phyloP scores from a whole-genome alignment of 2,888 invertebrate genomes.

The Xylota segnis region DNA sequence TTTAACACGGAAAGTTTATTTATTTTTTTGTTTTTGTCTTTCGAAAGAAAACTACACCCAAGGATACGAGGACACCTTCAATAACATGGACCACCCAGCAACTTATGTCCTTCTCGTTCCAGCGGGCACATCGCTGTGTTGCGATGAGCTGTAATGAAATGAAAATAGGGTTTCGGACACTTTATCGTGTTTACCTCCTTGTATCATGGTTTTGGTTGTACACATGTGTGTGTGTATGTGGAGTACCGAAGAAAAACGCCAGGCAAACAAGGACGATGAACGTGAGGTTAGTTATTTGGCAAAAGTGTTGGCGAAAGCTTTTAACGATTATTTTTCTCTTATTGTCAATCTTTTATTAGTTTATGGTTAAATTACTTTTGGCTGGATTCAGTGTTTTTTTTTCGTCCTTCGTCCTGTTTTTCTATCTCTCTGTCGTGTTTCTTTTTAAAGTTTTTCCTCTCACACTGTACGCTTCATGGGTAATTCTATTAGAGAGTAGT shows the following conservation, averaged over 20 bases:
- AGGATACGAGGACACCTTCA: slow-evolving; percentile 55
- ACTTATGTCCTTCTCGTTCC: background rate
- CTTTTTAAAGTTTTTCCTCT: background rate
- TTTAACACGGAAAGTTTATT: slow-evolving; percentile 51
- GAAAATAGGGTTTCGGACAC: slow-evolving; percentile 73
- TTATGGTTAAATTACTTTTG: slow-evolving; percentile 75
- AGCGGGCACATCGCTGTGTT: slow-evolving; percentile 14
- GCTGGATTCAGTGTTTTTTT: slow-evolving; percentile 52
- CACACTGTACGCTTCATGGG: slow-evolving; percentile 11
- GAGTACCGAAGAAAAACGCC: background rate
- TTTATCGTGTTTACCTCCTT: slow-evolving; percentile 70
- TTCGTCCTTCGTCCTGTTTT: background rate
- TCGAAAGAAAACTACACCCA: slow-evolving; percentile 37
- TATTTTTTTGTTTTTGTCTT: background rate
- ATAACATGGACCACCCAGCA: slow-evolving; percentile 18
- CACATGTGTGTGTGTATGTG: background rate
- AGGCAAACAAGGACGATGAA: background rate
- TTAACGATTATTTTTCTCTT: slow-evolving; percentile 73
- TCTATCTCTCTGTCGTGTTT: background rate
- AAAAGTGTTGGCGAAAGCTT: slow-evolving; percentile 71
- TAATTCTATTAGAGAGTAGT: slow-evolving; percentile 67
- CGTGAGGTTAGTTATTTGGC: slow-evolving; percentile 25
- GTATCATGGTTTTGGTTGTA: slow-evolving; percentile 33
- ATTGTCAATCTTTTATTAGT: slow-evolving; percentile 75
- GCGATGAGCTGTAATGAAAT: slow-evolving; percentile 68